These are phyloP conservation scores for Eospalax fontanierii DNA, from an alignment of 2,797 vertebrate species.

Conservation along the genomic window DNA sequence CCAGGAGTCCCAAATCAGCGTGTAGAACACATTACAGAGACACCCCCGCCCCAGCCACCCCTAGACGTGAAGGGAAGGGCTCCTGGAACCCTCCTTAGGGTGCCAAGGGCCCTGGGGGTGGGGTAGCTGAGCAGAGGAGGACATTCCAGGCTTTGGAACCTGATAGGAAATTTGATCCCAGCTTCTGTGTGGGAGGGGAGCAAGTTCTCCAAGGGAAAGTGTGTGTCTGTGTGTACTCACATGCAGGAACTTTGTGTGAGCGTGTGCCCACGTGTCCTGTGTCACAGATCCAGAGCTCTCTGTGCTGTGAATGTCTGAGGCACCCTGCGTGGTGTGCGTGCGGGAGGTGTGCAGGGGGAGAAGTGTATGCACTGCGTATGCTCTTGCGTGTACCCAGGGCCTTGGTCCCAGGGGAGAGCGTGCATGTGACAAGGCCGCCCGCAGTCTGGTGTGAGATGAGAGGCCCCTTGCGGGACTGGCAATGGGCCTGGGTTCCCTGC, in stretches of 20 bases:
- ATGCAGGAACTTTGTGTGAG: background rate
- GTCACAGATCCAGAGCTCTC: background rate
- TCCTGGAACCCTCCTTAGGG: constrained; percentile 1
- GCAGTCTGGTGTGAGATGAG: constrained; percentile 42
- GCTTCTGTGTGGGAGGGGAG: constrained; percentile 76
- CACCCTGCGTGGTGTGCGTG: background rate
- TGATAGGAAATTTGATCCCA: constrained; percentile 85
- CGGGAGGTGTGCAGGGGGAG: background rate
- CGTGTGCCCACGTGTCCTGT: background rate
- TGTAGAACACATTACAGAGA: too few relatives aligned
- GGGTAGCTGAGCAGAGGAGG: constrained; percentile 61
- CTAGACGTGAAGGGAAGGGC: background rate
- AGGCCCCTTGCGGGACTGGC: constrained; percentile 46
- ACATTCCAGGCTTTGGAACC: constrained; percentile 83
- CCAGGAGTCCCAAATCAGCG: background rate
- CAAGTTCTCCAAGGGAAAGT: background rate
- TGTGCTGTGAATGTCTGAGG: background rate
- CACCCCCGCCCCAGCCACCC: background rate
- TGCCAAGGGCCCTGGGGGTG: constrained; percentile 52
- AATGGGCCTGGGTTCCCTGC: constrained; percentile 73
- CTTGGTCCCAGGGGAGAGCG: background rate
- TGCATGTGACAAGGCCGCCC: background rate
- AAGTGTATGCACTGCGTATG: background rate
- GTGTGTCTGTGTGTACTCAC: constrained; percentile 29
- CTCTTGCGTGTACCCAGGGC: background rate